Base-by-base conservation (phyloP, 1,140 invertebrate genomes). In the Rhyzopertha dominica region DNA sequence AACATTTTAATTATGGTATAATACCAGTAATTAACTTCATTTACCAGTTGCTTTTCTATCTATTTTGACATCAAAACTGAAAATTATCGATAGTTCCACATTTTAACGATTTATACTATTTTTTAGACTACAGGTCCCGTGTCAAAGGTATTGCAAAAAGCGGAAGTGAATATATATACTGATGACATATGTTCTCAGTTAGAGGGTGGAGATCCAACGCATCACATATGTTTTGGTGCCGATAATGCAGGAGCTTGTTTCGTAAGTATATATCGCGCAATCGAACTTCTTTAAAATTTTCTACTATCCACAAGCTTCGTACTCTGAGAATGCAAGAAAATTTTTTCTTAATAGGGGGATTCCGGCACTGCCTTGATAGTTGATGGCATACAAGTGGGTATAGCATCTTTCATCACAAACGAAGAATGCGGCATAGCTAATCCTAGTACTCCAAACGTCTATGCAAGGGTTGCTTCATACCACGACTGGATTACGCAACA, bases 361-460 rank as follows among this genome's bases (percentile, higher is more conserved):
- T 52, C 50, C n/a, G 50, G 50, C 9, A 52, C 50, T 13, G 45
- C 50, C 4, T 22, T 52, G 9, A 20, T 52, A 20, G 45, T 49
- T 14, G 30, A 49, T 14, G 25, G 26, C 4, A 22, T 37, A 16
- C 50, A 52, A 40, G 45, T 49, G 3, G 50, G 50, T 8, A 52
- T 52, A 18, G 50, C 50, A 17, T 52, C 50, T 7, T 52, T 52
- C 34, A 52, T 52, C 12, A 52, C 50, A 5, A n/a, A n/a, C n/a
- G 34, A 43, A 14, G 29, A 30, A 13, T 52, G 50, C 41, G 50
- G 50, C 9, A 44, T 49, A 13, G 46, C 50, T 4, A 44, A 16
- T 19, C 32, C 43, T 19, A 22, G 39, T 12, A 14, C 37, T 34
- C 50, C 50, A n/a, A 52, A 52, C 41, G 50, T 52, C 7, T 52